Conservation (phyloP, 1,140 invertebrate genomes). For the Carposina sasakii region DNA sequence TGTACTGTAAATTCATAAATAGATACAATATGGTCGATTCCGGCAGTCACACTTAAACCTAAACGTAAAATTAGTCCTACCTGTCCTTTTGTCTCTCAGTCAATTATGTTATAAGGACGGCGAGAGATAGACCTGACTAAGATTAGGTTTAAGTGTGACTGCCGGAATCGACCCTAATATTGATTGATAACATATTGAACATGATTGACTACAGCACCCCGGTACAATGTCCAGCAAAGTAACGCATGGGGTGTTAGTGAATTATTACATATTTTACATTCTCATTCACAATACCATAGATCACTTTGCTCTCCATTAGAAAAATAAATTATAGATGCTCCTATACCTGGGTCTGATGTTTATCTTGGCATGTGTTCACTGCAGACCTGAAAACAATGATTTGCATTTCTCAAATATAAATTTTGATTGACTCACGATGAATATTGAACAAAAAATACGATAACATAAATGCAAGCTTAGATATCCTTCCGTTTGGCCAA, state of each 20-base stretch:
- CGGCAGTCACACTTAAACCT: no score
- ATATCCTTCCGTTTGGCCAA: no score
- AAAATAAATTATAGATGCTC: conserved; percentile 70
- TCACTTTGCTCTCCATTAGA: conserved; percentile 68
- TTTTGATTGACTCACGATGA: no score
- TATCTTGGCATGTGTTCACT: conserved; percentile 70
- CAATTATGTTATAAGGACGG: no score
- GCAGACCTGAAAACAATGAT: conserved; percentile 52
- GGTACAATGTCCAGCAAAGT: conserved; percentile 52
- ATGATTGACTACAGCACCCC: conserved; percentile 69
- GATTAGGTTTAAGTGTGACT: no score
- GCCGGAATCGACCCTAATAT: no score
- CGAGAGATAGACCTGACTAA: no score
- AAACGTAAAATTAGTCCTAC: no score
- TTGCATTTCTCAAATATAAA: no score
- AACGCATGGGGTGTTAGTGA: conserved; percentile 45
- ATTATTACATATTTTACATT: conserved; percentile 43
- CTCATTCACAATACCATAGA: conserved; percentile 64
- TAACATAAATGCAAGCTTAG: no score
- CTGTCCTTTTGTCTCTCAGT: no score
- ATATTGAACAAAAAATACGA: no score
- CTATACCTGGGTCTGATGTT: conserved; percentile 56
- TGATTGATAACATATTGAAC: conserved; percentile 50
- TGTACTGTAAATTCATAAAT: conserved; percentile 50
- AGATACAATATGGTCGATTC: conserved; percentile 59